Conservation (phyloP, 2,888 invertebrate species). For the Drosophila testacea region DNA sequence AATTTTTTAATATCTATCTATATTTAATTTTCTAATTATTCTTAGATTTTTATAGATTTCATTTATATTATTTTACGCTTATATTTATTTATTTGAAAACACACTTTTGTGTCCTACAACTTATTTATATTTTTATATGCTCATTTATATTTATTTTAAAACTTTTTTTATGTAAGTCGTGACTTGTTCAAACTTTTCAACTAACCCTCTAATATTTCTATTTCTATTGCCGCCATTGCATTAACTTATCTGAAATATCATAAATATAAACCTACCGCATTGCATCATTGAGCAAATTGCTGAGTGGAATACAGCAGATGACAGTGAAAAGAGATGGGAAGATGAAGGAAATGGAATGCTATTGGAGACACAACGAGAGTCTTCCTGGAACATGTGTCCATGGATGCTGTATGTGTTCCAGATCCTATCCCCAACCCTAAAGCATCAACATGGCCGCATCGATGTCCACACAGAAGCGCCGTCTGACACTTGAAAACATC, state of each 20-base stretch:
- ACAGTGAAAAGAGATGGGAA: slow-evolving; percentile 10
- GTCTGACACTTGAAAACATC: slow-evolving; percentile 77
- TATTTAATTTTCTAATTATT: too few species aligned
- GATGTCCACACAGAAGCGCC: slow-evolving; percentile 43
- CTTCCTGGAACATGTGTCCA: slow-evolving; percentile 43
- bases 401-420: slow-evolving; percentile 3
- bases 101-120: too few species aligned
- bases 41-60: too few species aligned
- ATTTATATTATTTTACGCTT: too few species aligned
- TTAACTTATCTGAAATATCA: slow-evolving; percentile 59
- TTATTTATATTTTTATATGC: too few species aligned
- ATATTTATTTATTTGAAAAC: too few species aligned
- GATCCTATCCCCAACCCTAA: background rate
- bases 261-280: slow-evolving; percentile 71
- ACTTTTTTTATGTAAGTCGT: background rate
- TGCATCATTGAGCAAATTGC: slow-evolving; percentile 75
- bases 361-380: slow-evolving; percentile 19
- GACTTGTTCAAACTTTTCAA: background rate
- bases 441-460: slow-evolving; percentile 21
- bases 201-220: slow-evolving; percentile 12
- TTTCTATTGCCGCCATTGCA: slow-evolving; percentile 18
- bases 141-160: background rate
- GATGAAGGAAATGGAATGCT: slow-evolving; percentile 8
- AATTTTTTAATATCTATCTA: too few species aligned
- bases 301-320: slow-evolving; percentile 37